These are phyloP conservation scores for Isichthys henryi DNA, from an alignment of 2,113 vertebrate genomes.

Conservation along the genomic window DNA sequence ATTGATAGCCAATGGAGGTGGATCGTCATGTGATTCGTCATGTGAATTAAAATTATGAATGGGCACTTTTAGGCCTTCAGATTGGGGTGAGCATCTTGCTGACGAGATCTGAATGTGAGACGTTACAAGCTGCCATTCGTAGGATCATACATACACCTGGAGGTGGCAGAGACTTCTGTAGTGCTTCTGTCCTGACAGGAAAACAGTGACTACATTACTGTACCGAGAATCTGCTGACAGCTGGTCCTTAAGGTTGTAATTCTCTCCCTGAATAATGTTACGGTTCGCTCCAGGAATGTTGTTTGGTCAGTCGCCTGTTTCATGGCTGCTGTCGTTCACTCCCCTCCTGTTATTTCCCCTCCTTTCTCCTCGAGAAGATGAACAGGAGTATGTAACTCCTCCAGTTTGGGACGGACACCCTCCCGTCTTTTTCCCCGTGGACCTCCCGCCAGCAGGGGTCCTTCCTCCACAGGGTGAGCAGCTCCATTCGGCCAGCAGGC, in stretches of 20 bases:
- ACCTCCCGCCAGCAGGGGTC: slow-evolving; percentile 56
- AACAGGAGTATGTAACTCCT: slow-evolving; percentile 58
- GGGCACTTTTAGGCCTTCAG: neutral
- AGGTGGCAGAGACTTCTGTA: neutral
- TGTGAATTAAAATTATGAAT: neutral
- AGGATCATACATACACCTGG: neutral
- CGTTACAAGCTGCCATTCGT: neutral
- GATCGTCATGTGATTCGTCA: neutral
- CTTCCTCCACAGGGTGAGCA: slow-evolving; percentile 72
- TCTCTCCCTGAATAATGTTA: neutral
- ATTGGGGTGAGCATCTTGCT: neutral
- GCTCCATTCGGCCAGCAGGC: slow-evolving; percentile 39
- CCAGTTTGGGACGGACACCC: slow-evolving; percentile 65
- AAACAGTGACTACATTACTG: neutral
- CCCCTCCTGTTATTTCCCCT: slow-evolving; percentile 25
- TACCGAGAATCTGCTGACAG: neutral
- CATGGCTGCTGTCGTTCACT: neutral
- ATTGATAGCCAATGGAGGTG: neutral
- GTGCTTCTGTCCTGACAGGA: neutral
- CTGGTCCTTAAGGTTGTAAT: neutral
- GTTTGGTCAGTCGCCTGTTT: slow-evolving; percentile 6
- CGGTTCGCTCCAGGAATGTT: neutral
- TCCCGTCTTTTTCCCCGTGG: slow-evolving; percentile 61
- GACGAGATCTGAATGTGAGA: neutral
- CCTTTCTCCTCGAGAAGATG: slow-evolving; percentile 60